phyloP scores from a whole-genome alignment of 2,888 invertebrate species.

The Sussaba pulchella region DNA sequence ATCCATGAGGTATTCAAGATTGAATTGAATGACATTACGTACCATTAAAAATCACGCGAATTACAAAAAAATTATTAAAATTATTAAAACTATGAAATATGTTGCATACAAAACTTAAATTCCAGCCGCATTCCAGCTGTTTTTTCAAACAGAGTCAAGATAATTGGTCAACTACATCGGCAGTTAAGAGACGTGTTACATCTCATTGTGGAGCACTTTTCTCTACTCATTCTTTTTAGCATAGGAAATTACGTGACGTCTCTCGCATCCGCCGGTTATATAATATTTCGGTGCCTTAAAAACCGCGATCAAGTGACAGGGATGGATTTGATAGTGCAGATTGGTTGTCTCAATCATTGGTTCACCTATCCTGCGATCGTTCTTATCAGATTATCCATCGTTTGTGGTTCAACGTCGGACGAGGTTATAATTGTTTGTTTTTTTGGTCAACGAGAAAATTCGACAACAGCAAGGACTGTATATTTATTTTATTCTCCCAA shows the following conservation, averaged over 20 bases:
- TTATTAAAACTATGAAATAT: background rate
- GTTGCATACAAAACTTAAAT: background rate
- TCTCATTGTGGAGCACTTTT: slow-evolving; percentile 34
- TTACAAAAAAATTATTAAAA: background rate
- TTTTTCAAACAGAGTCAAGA: background rate
- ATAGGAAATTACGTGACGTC: slow-evolving; percentile 2
- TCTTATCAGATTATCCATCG: slow-evolving; percentile 10
- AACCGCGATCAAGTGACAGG: background rate
- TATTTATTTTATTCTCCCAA: background rate
- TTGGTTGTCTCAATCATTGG: background rate
- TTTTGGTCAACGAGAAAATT: background rate
- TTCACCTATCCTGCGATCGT: background rate
- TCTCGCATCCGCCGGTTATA: background rate
- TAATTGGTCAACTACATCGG: slow-evolving; percentile 45
- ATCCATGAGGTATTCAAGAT: slow-evolving; percentile 10
- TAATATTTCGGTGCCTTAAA: slow-evolving; percentile 10
- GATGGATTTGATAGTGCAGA: background rate
- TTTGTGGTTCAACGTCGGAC: slow-evolving; percentile 37
- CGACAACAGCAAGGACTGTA: background rate
- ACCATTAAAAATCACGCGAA: too few relatives aligned
- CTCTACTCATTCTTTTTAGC: slow-evolving; percentile 14
- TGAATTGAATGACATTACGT: background rate
- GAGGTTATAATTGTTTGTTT: slow-evolving; percentile 38
- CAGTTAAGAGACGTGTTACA: slow-evolving; percentile 20
- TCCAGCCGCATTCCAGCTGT: background rate